These are phyloP conservation scores for Brachionus rotundiformis DNA, from an alignment of 1,140 invertebrate genomes.

Conservation along the genomic window DNA sequence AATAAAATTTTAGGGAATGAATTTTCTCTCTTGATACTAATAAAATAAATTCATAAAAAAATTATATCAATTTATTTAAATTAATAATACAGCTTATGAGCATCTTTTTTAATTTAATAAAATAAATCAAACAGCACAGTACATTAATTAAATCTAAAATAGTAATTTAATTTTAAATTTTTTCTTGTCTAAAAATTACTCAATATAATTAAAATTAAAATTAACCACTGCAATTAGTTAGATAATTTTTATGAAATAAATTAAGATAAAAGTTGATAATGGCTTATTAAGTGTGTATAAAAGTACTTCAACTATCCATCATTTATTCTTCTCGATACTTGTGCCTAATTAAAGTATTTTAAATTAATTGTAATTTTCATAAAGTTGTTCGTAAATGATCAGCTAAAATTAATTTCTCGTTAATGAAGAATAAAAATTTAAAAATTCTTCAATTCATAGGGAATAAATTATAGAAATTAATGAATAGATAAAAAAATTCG, in stretches of 20 bases:
- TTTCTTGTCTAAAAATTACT: not conserved
- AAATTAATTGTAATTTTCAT: not conserved
- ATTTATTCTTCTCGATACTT: not conserved
- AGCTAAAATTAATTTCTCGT: not conserved
- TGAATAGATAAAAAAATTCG: not conserved
- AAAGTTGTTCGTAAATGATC: not conserved
- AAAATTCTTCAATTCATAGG: not conserved
- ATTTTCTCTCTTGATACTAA: not conserved
- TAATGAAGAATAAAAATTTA: not conserved
- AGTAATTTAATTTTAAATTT: not conserved
- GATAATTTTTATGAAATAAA: not conserved
- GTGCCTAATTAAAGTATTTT: not conserved
- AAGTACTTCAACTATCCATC: constrained; percentile 1
- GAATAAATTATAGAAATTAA: not conserved
- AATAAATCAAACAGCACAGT: not conserved
- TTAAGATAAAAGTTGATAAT: constrained; percentile 17
- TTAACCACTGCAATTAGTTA: not conserved
- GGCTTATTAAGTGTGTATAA: not conserved
- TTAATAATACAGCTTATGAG: not conserved
- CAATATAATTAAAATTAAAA: not conserved
- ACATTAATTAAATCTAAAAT: not conserved
- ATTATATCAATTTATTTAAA: not conserved
- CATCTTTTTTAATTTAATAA: not conserved
- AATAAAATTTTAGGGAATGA: not conserved
- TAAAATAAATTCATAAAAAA: not conserved